Evolutionary conservation across 1,140 invertebrate species (phyloP).

Genomic region (Calycopis cecrops): DNA sequence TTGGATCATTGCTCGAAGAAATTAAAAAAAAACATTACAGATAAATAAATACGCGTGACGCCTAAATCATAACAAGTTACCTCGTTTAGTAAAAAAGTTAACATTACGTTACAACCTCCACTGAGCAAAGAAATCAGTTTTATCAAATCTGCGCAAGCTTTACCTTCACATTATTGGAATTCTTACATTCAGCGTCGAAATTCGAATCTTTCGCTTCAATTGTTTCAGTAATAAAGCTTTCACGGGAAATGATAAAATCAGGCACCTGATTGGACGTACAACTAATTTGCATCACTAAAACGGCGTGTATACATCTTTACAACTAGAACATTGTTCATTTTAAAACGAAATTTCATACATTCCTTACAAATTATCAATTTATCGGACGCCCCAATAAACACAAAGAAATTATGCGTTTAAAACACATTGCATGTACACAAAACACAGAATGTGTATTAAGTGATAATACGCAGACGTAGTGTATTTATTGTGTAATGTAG

Average conservation of each 20-base stretch:
- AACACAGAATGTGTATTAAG: conserved; percentile 4
- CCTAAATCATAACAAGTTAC: conserved; percentile 8
- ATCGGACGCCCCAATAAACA: conserved; percentile 32
- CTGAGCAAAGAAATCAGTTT: conserved; percentile 57
- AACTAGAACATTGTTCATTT: conserved; percentile 44
- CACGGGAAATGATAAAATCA: conserved; percentile 38
- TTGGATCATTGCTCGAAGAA: neutral
- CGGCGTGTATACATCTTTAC: conserved; percentile 33
- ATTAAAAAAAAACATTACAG: conserved; percentile 5
- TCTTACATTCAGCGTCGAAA: conserved; percentile 16
- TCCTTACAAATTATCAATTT: conserved; percentile 53
- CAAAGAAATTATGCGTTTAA: conserved; percentile 16
- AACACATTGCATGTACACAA: neutral
- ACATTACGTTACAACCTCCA: conserved; percentile 50
- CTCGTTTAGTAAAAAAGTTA: conserved; percentile 19
- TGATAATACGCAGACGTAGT: conserved; percentile 13
- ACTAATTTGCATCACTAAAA: conserved; percentile 42
- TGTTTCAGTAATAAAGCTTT: conserved; percentile 23
- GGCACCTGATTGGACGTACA: conserved; percentile 47
- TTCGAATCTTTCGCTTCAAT: conserved; percentile 16
- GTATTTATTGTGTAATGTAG: conserved; percentile 13
- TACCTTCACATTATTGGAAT: conserved; percentile 23
- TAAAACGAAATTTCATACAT: conserved; percentile 47
- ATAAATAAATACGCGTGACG: conserved; percentile 12
- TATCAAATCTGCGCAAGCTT: conserved; percentile 33